Evolutionary conservation across 2,113 vertebrate genomes (phyloP).

Genomic region (Cacatua alba): DNA sequence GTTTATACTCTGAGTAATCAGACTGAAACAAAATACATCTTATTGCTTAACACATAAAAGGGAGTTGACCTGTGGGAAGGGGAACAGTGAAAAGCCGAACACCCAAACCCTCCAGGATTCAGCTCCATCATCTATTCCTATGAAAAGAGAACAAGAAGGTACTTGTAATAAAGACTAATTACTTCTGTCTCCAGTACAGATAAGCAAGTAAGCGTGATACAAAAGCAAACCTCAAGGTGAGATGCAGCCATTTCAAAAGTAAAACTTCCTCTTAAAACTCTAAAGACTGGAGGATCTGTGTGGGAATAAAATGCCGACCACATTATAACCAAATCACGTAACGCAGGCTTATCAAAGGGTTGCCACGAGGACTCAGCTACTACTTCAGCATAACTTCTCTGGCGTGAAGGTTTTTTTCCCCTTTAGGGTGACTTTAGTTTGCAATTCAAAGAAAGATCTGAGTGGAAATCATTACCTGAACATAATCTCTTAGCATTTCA

Average conservation of each 20-base stretch:
- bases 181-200: neutral
- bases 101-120: neutral
- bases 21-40: neutral
- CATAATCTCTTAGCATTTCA: neutral
- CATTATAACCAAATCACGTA: neutral
- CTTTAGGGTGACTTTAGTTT: neutral
- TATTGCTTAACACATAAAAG: neutral
- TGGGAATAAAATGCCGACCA: neutral
- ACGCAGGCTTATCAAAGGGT: neutral
- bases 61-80: neutral
- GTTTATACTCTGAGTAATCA: neutral
- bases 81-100: neutral
- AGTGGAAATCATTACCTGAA: neutral
- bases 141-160: constrained; percentile 28
- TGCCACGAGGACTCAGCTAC: neutral
- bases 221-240: neutral
- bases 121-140: neutral
- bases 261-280: neutral
- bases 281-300: neutral
- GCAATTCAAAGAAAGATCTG: neutral
- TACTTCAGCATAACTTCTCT: neutral
- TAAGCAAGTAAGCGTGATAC: neutral
- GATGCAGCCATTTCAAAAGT: neutral
- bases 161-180: constrained; percentile 1
- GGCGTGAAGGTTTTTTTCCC: neutral